Percentiles rank a stretch among this genome's conserved stretches.
phyloP scores from a whole-genome alignment of 2,113 vertebrate genomes.

The Indicator maculatus region DNA sequence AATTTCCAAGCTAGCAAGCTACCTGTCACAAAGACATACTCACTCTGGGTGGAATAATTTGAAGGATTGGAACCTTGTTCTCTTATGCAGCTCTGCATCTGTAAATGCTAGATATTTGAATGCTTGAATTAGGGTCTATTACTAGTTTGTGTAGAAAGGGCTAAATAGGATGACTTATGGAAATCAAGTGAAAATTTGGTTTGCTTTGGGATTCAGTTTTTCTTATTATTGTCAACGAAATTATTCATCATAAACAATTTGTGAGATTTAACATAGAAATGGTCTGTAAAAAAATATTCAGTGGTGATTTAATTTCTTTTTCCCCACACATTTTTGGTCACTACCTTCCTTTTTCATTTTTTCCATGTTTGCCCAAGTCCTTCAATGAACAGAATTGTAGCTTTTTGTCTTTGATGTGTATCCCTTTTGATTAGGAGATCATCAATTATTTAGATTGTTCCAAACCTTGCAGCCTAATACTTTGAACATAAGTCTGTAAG shows the following conservation, averaged over 20 bases:
- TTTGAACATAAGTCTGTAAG: conserved; percentile 67
- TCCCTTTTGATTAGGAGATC: conserved; percentile 69
- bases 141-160: neutral
- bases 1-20: neutral
- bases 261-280: conserved; percentile 4
- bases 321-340: neutral
- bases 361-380: conserved; percentile 13
- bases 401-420: conserved; percentile 65
- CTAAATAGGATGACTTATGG: neutral
- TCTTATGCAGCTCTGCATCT: neutral
- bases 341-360: neutral
- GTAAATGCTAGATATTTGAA: neutral
- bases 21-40: neutral
- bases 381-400: conserved; percentile 51
- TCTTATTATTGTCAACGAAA: neutral
- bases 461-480: conserved; percentile 62
- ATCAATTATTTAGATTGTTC: conserved; percentile 75
- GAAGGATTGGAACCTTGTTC: neutral
- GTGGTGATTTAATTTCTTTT: neutral
- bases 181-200: neutral
- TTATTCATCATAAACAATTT: conserved; percentile 29
- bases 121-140: neutral
- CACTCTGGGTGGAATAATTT: neutral
- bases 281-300: neutral
- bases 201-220: neutral